phyloP scores from a whole-genome alignment of 2,888 invertebrate genomes.

The Drosophila niveifrons region DNA sequence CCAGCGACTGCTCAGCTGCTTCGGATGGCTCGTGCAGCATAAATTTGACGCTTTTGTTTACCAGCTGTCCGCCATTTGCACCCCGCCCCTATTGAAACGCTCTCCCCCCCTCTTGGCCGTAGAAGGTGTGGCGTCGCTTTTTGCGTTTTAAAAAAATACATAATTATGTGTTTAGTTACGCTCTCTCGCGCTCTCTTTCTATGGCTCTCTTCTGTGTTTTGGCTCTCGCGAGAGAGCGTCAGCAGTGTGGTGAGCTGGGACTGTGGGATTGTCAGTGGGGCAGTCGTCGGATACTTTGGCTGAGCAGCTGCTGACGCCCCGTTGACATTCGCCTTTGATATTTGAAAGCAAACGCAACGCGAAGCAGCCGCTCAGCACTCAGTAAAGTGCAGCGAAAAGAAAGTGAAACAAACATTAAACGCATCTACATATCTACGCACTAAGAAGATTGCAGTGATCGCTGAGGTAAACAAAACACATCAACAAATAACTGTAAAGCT shows the following conservation, averaged over 20 bases:
- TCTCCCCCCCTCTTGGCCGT: neutral
- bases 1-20: constrained; percentile 69
- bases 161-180: constrained; percentile 78
- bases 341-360: constrained; percentile 77
- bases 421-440: constrained; percentile 1
- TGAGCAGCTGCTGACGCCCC: constrained; percentile 52
- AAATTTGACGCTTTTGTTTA: constrained; percentile 71
- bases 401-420: constrained; percentile 58
- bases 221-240: constrained; percentile 2
- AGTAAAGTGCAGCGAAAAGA: constrained; percentile 69
- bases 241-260: constrained; percentile 13
- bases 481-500: constrained; percentile 27
- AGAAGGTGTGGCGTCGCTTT: constrained; percentile 58
- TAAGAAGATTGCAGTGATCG: constrained; percentile 18
- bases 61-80: constrained; percentile 27
- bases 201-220: constrained; percentile 8
- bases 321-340: constrained; percentile 77
- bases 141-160: constrained; percentile 82
- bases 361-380: constrained; percentile 32
- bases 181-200: constrained; percentile 41
- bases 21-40: constrained; percentile 57
- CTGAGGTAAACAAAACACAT: constrained; percentile 50
- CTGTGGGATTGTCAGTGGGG: constrained; percentile 20
- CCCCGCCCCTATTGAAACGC: neutral
- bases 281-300: constrained; percentile 56